Base-by-base conservation (phyloP, 2,113 vertebrate genomes). In the Platanista minor region DNA sequence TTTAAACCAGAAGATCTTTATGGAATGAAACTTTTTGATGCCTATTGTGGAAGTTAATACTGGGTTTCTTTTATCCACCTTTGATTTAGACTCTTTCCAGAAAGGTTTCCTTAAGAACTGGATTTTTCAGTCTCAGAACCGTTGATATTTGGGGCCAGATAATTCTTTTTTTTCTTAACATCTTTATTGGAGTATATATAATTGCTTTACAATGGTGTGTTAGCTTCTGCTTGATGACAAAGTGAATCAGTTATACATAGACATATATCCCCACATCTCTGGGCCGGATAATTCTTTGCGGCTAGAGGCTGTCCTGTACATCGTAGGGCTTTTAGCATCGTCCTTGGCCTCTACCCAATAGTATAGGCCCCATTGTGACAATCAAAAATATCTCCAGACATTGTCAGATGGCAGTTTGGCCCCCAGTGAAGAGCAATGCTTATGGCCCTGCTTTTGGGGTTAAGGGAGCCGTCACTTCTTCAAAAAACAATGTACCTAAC, bases 11-110 rank as follows among this genome's bases (percentile, higher is more conserved):
- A 90, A 74, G 8, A 78, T 85, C 72, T 94, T 54, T 62, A 41
- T 77, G 36, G 92, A 78, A 36, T 87, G 49, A 57, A 62, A 85
- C 10, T 46, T 96, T 54, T n/a, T 85, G 23, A 77, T 93, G n/a
- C n/a, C 75, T 54, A 1, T 66, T 54, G 8, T 80, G 13, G 8
- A 92, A 81, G 17, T 74, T 69, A 41, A 83, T 64, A 11, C 7
- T 72, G 21, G 8, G 1, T 75, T 91, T 84, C 43, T 96, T 88
- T 69, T 54, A 15, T 61, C 39, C 5, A 25, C 46, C 39, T 46
- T 88, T 23, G 64, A 94, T 64, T 85, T 67, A 81, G 6, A 86
- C 52, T 49, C 13, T 94, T 85, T n/a, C 41, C 62, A 39, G 43
- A 75, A 75, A 29, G 9, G 5, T 74, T 77, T 95, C 20, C 13